A percentile compares a stretch with the other conserved stretches of the same genome.
Evolutionary conservation across 1,140 invertebrate species (phyloP).

Genomic region (Argopecten irradians): DNA sequence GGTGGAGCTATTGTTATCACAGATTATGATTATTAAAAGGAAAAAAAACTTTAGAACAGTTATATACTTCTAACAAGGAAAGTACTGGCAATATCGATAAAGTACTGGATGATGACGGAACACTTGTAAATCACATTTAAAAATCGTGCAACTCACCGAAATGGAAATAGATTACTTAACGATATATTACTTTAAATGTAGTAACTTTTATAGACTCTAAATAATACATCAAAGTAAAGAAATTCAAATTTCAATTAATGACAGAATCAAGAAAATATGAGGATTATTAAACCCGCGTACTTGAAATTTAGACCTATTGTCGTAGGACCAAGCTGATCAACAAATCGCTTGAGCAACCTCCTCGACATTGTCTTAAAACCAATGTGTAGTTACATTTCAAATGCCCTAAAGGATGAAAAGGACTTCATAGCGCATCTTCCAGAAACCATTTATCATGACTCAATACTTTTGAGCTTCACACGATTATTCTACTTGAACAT

Average conservation of each 20-base stretch:
- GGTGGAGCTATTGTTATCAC: too few relatives aligned
- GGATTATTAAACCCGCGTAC: neutral
- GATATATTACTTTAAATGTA: neutral
- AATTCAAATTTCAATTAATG: neutral
- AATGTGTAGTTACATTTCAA: neutral
- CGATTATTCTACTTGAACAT: neutral
- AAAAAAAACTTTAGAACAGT: neutral
- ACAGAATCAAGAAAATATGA: neutral
- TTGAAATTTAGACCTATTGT: conserved; percentile 37
- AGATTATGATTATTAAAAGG: neutral
- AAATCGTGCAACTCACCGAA: neutral
- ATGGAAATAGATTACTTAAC: neutral
- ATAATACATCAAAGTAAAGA: conserved; percentile 39
- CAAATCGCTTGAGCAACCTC: conserved; percentile 32
- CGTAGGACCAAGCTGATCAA: conserved; percentile 24
- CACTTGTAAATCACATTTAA: neutral
- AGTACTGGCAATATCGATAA: neutral
- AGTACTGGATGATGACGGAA: neutral
- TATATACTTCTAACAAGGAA: neutral
- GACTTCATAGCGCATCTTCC: neutral
- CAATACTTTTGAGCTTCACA: conserved; percentile 11
- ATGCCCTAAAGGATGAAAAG: conserved; percentile 27
- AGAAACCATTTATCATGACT: neutral
- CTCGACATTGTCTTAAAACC: conserved; percentile 40
- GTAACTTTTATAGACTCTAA: conserved; percentile 30